These are phyloP conservation scores for Salvelinus fontinalis DNA, from an alignment of 2,113 vertebrate species.

Conservation along the genomic window DNA sequence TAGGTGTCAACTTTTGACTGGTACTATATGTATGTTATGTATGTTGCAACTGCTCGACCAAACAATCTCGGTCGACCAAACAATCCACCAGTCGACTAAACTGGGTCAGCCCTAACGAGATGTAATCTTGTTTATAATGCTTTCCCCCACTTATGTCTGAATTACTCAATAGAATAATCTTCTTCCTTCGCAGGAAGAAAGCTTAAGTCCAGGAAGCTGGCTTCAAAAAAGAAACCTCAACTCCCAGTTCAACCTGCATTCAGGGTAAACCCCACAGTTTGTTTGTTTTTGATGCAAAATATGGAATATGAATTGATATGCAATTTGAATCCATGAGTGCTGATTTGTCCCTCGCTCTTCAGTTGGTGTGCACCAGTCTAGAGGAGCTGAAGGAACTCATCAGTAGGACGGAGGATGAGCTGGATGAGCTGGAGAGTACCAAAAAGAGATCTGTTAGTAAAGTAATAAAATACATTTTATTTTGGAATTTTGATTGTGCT, in stretches of 20 bases:
- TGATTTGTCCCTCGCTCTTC: neutral
- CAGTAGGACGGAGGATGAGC: slow-evolving; percentile 93
- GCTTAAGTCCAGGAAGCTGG: slow-evolving; percentile 76
- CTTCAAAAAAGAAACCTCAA: slow-evolving; percentile 80
- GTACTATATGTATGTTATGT: too few species aligned
- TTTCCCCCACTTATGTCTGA: too few species aligned
- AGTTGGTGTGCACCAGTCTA: slow-evolving; percentile 97
- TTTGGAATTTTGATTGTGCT: too few species aligned
- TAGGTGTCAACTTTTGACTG: too few species aligned
- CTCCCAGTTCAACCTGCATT: slow-evolving; percentile 81
- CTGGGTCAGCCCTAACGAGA: too few species aligned
- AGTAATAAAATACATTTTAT: slow-evolving; percentile 23
- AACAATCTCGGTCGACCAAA: too few species aligned
- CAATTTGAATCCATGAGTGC: neutral
- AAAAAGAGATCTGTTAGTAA: slow-evolving; percentile 95
- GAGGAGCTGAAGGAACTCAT: slow-evolving; percentile 95
- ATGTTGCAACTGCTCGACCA: too few species aligned
- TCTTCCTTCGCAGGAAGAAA: slow-evolving; percentile 80
- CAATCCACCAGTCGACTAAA: too few species aligned
- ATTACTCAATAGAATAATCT: neutral
- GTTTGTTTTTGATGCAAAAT: neutral
- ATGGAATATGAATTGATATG: neutral
- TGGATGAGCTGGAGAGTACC: slow-evolving; percentile 90
- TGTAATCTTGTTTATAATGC: too few species aligned
- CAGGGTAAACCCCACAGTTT: slow-evolving; percentile 75